A percentile compares a stretch with the other conserved stretches of the same genome.
These are phyloP conservation scores for Coleophora flavipennella DNA, from an alignment of 2,888 invertebrate genomes.

Conservation along the genomic window DNA sequence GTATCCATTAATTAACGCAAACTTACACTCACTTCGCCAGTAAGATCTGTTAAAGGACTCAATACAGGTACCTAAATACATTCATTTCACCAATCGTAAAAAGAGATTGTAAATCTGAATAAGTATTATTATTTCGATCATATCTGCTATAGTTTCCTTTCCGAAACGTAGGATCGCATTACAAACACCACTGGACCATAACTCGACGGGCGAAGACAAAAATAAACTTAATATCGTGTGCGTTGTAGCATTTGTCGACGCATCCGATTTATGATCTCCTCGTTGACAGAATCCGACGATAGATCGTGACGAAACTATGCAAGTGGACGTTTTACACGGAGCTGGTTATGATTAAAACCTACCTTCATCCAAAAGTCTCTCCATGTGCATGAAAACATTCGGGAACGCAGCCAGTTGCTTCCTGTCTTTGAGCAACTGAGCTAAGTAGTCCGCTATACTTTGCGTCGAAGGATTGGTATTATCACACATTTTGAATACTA, in stretches of 20 bases:
- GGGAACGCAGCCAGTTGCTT: conserved; percentile 99
- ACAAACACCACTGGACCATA: conserved; percentile 70
- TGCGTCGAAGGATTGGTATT: conserved; percentile 84
- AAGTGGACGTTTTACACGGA: conserved; percentile 38
- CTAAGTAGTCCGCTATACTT: conserved; percentile 99
- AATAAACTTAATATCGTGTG: conserved; percentile 71
- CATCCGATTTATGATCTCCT: conserved; percentile 59
- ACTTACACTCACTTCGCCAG: conserved; percentile 34
- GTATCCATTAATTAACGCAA: conserved; percentile 21
- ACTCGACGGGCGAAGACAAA: conserved; percentile 70
- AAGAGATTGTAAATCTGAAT: conserved; percentile 54
- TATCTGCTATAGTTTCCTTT: conserved; percentile 62
- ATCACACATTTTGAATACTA: conserved; percentile 69
- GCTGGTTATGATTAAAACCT: conserved; percentile 49
- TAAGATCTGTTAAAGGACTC: conserved; percentile 43
- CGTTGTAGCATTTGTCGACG: conserved; percentile 67
- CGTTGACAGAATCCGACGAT: conserved; percentile 51
- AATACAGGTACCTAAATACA: conserved; percentile 48
- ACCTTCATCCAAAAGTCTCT: conserved; percentile 99
- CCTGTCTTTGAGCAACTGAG: conserved; percentile 99
- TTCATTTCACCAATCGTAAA: conserved; percentile 58
- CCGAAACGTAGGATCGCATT: conserved; percentile 65
- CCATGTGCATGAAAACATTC: conserved; percentile 99
- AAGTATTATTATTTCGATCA: conserved; percentile 46
- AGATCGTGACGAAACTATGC: conserved; percentile 25